phyloP scores from a whole-genome alignment of 2,113 vertebrate species.

The Hemibagrus wyckioides region DNA sequence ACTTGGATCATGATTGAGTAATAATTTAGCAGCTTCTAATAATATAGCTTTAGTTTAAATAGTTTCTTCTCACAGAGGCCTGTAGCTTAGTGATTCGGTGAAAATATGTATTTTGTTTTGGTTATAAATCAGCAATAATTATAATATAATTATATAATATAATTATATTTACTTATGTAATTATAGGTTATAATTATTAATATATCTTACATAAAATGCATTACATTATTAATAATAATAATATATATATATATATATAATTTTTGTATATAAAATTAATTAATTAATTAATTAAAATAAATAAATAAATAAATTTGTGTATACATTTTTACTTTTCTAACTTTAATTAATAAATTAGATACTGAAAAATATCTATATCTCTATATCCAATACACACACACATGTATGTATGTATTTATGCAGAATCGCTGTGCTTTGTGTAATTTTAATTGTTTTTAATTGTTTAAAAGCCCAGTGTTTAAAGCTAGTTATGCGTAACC shows the following conservation, averaged over 20 bases:
- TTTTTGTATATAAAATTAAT: too few species aligned
- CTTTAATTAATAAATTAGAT: background rate
- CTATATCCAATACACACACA: too few species aligned
- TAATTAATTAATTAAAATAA: too few species aligned
- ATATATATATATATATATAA: too few species aligned
- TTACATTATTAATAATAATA: too few species aligned
- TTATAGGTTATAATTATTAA: too few species aligned
- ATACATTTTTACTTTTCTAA: background rate
- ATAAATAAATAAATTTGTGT: too few species aligned
- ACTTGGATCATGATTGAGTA: background rate
- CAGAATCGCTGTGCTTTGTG: background rate
- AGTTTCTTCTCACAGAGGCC: background rate
- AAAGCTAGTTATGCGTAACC: constrained; percentile 25
- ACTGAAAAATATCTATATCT: background rate
- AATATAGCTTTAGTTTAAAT: background rate
- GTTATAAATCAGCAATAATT: background rate
- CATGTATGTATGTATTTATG: background rate
- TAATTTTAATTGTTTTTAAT: background rate
- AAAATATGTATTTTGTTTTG: background rate
- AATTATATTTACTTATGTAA: background rate
- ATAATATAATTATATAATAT: background rate
- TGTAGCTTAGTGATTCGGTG: background rate
- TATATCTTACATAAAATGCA: too few species aligned
- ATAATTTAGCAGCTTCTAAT: background rate
- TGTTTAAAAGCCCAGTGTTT: constrained; percentile 10